Evolutionary conservation across 2,888 invertebrate genomes (phyloP).

Genomic region (Dasysyrphus albostriatus): DNA sequence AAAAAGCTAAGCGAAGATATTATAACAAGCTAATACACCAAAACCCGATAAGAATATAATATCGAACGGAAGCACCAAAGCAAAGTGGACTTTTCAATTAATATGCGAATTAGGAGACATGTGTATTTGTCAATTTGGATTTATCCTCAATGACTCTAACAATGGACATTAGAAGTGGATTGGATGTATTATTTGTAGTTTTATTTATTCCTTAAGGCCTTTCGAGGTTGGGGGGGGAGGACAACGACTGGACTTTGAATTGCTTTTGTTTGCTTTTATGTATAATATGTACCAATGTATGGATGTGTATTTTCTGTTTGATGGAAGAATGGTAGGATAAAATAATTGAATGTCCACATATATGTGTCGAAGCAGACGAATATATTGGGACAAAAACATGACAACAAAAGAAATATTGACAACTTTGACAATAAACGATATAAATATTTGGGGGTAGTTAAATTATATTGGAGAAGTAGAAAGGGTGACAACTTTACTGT

Average conservation of each 20-base stretch:
- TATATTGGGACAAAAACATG: slow-evolving; percentile 33
- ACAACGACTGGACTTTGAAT: background rate
- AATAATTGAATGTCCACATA: slow-evolving; percentile 49
- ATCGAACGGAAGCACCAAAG: slow-evolving; percentile 54
- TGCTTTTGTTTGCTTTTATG: slow-evolving; percentile 22
- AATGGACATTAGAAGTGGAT: slow-evolving; percentile 59
- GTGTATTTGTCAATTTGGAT: slow-evolving; percentile 74
- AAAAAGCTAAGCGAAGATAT: background rate
- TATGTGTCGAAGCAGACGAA: background rate
- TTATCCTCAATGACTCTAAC: slow-evolving; percentile 65
- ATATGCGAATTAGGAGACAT: slow-evolving; percentile 78
- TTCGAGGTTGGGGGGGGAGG: background rate
- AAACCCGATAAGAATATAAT: slow-evolving; percentile 41
- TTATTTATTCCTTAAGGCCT: slow-evolving; percentile 28
- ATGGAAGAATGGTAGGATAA: slow-evolving; percentile 19
- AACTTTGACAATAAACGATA: slow-evolving; percentile 58
- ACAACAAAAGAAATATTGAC: slow-evolving; percentile 64
- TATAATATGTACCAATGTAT: background rate
- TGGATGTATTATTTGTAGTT: slow-evolving; percentile 38
- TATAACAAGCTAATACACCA: slow-evolving; percentile 58
- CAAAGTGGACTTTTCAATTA: slow-evolving; percentile 79
- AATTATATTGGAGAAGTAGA: background rate
- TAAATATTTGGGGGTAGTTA: background rate
- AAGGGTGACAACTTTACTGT: slow-evolving; percentile 14
- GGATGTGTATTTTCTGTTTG: slow-evolving; percentile 15